phyloP scores from a whole-genome alignment of 2,888 invertebrate genomes.

The Drosophila affinis region DNA sequence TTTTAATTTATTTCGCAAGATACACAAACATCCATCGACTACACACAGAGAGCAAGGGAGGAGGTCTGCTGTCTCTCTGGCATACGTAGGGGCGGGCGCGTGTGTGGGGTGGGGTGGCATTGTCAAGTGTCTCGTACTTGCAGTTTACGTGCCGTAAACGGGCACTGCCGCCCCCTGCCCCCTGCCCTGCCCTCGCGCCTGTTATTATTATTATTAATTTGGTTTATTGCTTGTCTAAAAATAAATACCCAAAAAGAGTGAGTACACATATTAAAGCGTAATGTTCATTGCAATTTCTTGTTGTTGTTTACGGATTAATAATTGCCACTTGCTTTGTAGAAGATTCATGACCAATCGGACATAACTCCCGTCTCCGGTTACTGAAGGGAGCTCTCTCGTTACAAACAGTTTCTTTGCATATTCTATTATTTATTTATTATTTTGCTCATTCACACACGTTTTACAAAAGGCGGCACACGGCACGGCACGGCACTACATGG shows the following conservation, averaged over 20 bases:
- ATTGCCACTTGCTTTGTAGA: slow-evolving; percentile 70
- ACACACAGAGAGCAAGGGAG: neutral
- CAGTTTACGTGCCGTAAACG: slow-evolving; percentile 21
- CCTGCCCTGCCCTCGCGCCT: slow-evolving; percentile 21
- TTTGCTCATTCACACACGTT: slow-evolving; percentile 32
- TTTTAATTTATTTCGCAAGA: slow-evolving; percentile 72
- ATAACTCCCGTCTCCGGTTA: slow-evolving; percentile 4
- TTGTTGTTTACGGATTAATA: neutral
- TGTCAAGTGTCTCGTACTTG: slow-evolving; percentile 51
- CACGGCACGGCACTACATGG: slow-evolving; percentile 45
- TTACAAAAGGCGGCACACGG: slow-evolving; percentile 11
- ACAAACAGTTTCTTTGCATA: slow-evolving; percentile 39
- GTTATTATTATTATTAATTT: slow-evolving; percentile 39
- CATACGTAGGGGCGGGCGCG: neutral
- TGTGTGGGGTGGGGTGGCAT: neutral
- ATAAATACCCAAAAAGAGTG: slow-evolving; percentile 35
- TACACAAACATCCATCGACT: slow-evolving; percentile 14
- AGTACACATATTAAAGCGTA: slow-evolving; percentile 1
- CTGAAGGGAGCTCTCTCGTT: slow-evolving; percentile 3
- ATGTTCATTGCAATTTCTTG: slow-evolving; percentile 6
- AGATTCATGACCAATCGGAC: slow-evolving; percentile 62
- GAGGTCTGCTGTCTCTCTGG: slow-evolving; percentile 13
- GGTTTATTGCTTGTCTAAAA: slow-evolving; percentile 52
- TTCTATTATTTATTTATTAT: slow-evolving; percentile 30
- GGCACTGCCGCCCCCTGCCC: neutral